These are phyloP conservation scores for Macheiramphus alcinus DNA, from an alignment of 2,113 vertebrate genomes.

Conservation along the genomic window DNA sequence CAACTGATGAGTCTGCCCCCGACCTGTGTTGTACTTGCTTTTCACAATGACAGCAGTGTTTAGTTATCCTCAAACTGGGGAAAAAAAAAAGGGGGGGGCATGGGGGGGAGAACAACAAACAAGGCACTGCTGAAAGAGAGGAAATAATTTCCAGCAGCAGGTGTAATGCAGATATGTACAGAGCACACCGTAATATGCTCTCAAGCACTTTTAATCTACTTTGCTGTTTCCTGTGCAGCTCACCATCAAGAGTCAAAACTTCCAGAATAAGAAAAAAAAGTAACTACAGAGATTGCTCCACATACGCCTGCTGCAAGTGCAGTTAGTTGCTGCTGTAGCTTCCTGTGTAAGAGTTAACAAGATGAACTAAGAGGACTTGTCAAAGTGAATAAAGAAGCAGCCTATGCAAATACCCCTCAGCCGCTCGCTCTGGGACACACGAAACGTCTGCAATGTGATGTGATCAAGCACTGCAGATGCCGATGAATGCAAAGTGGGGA, in stretches of 20 bases:
- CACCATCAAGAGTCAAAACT: background rate
- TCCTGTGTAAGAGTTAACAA: background rate
- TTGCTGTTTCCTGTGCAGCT: background rate
- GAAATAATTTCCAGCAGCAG: background rate
- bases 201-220: background rate
- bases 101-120: background rate
- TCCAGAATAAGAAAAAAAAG: background rate
- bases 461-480: background rate
- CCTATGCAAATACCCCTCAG: background rate
- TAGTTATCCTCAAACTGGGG: background rate
- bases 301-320: background rate
- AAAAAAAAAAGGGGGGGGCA: too few relatives aligned
- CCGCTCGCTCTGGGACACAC: background rate
- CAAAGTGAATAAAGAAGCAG: background rate
- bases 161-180: background rate
- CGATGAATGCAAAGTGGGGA: background rate
- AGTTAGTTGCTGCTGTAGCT: background rate
- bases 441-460: background rate
- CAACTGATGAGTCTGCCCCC: background rate
- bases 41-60: background rate
- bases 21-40: background rate
- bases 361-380: slow-evolving; percentile 15
- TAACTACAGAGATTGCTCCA: background rate
- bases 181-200: background rate
- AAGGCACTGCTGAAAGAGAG: background rate